These are phyloP conservation scores for Lontra canadensis DNA, from an alignment of 2,113 vertebrate species.

Conservation along the genomic window DNA sequence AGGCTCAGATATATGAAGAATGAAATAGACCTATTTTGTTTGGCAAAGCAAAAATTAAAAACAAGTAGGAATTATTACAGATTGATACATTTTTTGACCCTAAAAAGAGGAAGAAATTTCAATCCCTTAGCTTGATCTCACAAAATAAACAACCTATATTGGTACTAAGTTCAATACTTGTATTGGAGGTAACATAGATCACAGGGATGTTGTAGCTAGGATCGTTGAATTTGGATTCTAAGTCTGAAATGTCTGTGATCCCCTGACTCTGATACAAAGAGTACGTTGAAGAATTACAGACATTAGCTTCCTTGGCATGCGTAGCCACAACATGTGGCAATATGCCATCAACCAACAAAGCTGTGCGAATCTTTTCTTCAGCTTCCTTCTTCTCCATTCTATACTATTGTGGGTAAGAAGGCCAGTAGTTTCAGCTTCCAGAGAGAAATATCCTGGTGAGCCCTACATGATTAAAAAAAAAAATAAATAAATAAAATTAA, in stretches of 20 bases:
- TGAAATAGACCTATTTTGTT: neutral
- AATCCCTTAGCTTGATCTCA: neutral
- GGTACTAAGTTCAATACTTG: neutral
- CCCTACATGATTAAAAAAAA: neutral
- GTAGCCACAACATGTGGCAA: neutral
- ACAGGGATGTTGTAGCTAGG: neutral
- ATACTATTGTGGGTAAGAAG: neutral
- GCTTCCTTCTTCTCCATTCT: neutral
- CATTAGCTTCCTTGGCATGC: neutral
- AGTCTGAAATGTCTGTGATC: neutral
- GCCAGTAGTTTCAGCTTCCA: neutral
- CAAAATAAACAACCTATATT: neutral
- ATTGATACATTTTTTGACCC: conserved; percentile 30
- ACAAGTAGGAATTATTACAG: neutral
- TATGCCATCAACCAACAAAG: neutral
- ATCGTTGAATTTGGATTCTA: neutral
- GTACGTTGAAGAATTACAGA: neutral
- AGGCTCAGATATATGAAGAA: neutral
- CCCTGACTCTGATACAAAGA: neutral
- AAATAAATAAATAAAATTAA: neutral
- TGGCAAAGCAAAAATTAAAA: neutral
- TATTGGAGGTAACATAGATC: neutral
- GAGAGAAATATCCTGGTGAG: neutral
- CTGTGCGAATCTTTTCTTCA: neutral
- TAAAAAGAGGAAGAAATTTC: neutral